Percentiles rank a stretch among this genome's conserved stretches.
phyloP scores from a whole-genome alignment of 2,113 vertebrate genomes.

The Trogon surrucura region DNA sequence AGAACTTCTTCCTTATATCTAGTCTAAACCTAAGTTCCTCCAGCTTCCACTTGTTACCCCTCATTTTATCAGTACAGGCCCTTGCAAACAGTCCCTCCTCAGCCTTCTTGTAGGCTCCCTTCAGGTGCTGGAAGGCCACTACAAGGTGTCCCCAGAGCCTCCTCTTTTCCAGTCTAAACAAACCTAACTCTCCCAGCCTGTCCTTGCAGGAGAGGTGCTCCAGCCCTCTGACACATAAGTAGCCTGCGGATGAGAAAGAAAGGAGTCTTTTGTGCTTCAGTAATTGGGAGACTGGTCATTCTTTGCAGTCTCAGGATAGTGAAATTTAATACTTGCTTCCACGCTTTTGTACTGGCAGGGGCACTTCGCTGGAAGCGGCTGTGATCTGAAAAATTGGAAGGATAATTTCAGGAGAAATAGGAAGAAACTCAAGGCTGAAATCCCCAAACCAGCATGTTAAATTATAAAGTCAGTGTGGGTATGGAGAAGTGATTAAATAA shows the following conservation, averaged over 20 bases:
- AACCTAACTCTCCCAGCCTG: too few species aligned
- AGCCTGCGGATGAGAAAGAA: not conserved
- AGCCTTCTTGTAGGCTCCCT: too few species aligned
- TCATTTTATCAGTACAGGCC: too few species aligned
- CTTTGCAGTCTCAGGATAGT: not conserved
- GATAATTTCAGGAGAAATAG: not conserved
- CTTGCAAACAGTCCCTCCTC: too few species aligned
- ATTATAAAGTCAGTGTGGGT: not conserved
- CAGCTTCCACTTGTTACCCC: too few species aligned
- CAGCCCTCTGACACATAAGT: not conserved
- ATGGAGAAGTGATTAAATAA: not conserved
- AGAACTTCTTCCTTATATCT: too few species aligned
- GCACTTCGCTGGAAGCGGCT: not conserved
- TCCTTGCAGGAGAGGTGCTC: too few species aligned
- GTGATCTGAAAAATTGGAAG: not conserved
- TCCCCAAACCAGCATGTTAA: not conserved
- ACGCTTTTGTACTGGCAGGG: not conserved
- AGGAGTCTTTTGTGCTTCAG: not conserved
- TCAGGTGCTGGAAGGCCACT: too few species aligned
- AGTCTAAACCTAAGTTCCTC: too few species aligned
- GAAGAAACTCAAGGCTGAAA: not conserved
- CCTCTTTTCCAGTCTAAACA: too few species aligned
- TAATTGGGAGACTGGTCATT: not conserved
- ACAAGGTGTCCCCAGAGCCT: too few species aligned
- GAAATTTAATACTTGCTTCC: not conserved